These are phyloP conservation scores for Salarias fasciatus DNA, from an alignment of 2,797 vertebrate genomes.

Conservation along the genomic window DNA sequence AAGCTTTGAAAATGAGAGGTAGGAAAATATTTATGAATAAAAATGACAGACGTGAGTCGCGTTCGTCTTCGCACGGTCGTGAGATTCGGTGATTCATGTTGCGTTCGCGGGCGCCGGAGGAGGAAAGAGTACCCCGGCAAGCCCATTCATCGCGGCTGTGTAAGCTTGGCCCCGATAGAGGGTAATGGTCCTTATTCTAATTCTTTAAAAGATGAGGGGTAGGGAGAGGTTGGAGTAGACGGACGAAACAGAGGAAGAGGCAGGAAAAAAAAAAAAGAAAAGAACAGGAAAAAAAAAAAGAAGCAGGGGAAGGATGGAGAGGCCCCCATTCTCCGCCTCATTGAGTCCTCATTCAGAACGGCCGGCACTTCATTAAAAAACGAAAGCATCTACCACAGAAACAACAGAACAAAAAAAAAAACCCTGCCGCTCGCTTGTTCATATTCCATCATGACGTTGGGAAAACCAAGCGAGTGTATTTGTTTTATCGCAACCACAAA, in stretches of 20 bases:
- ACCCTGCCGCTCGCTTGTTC: constrained; percentile 36
- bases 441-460: constrained; percentile 52
- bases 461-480: constrained; percentile 40
- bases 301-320: constrained; percentile 44
- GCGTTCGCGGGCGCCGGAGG: constrained; percentile 22
- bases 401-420: constrained; percentile 20
- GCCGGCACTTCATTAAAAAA: constrained; percentile 72
- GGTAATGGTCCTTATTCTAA: constrained; percentile 73
- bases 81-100: constrained; percentile 10
- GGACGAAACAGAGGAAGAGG: constrained; percentile 41
- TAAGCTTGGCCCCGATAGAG: constrained; percentile 47
- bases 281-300: constrained; percentile 38
- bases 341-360: constrained; percentile 65
- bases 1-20: neutral
- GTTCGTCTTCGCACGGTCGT: neutral
- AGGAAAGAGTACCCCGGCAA: constrained; percentile 23
- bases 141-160: constrained; percentile 40
- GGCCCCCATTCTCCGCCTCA: constrained; percentile 70
- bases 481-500: constrained; percentile 56
- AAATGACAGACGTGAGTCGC: too few species aligned
- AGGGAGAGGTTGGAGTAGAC: constrained; percentile 55
- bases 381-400: constrained; percentile 40
- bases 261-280: constrained; percentile 35
- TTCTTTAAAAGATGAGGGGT: constrained; percentile 62
- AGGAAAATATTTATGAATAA: too few species aligned